Percentiles rank a stretch among this genome's conserved stretches.
These are phyloP conservation scores for Zonitis immaculata DNA, from an alignment of 2,888 invertebrate genomes.

Conservation along the genomic window DNA sequence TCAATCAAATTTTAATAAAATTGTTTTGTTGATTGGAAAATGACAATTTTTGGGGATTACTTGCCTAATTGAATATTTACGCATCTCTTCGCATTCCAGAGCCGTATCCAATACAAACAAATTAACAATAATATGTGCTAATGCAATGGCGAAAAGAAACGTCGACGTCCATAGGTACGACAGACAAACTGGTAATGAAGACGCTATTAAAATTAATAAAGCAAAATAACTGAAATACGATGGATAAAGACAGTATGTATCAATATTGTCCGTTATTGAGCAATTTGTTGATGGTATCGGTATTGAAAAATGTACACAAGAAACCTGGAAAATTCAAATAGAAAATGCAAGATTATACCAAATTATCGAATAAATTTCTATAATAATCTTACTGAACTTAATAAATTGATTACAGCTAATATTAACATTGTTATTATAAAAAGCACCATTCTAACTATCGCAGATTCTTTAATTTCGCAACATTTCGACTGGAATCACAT, in stretches of 20 bases:
- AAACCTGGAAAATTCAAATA: slow-evolving; percentile 37
- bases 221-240: slow-evolving; percentile 70
- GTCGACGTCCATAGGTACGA: slow-evolving; percentile 65
- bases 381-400: slow-evolving; percentile 55
- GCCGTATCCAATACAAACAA: slow-evolving; percentile 53
- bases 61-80: slow-evolving; percentile 46
- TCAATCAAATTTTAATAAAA: too few species aligned
- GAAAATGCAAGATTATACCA: not conserved
- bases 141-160: slow-evolving; percentile 59
- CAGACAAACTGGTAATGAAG: slow-evolving; percentile 66
- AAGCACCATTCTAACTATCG: slow-evolving; percentile 54
- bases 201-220: slow-evolving; percentile 63
- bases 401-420: slow-evolving; percentile 56
- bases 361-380: not conserved
- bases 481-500: slow-evolving; percentile 48
- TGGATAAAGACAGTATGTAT: slow-evolving; percentile 59
- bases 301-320: slow-evolving; percentile 35
- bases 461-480: slow-evolving; percentile 55
- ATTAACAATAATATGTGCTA: slow-evolving; percentile 58
- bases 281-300: slow-evolving; percentile 34
- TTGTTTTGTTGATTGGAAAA: too few species aligned
- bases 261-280: slow-evolving; percentile 40
- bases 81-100: slow-evolving; percentile 56
- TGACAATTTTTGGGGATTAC: too few species aligned
- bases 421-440: slow-evolving; percentile 56